Conservation (phyloP, 1,140 invertebrate genomes). For the Nephila pilipes region DNA sequence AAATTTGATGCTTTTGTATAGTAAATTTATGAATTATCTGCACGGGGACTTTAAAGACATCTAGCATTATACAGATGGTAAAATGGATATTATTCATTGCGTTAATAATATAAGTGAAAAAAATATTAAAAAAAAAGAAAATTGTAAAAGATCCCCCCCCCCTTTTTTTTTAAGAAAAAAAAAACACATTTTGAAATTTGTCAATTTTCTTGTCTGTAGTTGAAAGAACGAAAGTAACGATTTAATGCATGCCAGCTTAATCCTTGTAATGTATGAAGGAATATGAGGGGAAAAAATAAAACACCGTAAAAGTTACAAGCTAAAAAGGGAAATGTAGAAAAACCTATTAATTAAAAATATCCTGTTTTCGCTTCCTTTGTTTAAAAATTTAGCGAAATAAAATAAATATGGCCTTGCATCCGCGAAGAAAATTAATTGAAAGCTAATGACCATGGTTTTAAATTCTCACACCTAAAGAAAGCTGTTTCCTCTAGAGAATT, state of each 20-base stretch:
- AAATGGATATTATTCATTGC: too few relatives aligned
- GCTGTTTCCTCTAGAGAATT: not conserved
- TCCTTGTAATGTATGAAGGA: not conserved
- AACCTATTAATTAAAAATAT: not conserved
- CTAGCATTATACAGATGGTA: too few relatives aligned
- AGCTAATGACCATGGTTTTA: not conserved
- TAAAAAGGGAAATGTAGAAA: not conserved
- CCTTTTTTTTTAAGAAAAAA: too few relatives aligned
- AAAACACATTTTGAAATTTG: too few relatives aligned
- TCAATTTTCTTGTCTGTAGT: not conserved
- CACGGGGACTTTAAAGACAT: too few relatives aligned
- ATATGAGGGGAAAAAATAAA: not conserved
- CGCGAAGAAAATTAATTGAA: slow-evolving; percentile 11
- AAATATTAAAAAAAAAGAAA: too few relatives aligned
- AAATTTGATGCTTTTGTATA: too few relatives aligned
- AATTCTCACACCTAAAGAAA: not conserved
- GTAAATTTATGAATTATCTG: too few relatives aligned
- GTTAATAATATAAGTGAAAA: too few relatives aligned
- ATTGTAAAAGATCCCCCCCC: too few relatives aligned
- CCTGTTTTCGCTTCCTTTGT: not conserved
- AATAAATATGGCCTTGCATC: not conserved
- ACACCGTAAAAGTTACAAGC: not conserved
- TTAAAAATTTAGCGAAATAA: not conserved
- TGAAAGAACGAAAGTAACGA: too few relatives aligned
- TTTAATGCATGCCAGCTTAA: too few relatives aligned